Evolutionary conservation across 2,113 vertebrate species (phyloP).

Genomic region (Cichladusa arquata): DNA sequence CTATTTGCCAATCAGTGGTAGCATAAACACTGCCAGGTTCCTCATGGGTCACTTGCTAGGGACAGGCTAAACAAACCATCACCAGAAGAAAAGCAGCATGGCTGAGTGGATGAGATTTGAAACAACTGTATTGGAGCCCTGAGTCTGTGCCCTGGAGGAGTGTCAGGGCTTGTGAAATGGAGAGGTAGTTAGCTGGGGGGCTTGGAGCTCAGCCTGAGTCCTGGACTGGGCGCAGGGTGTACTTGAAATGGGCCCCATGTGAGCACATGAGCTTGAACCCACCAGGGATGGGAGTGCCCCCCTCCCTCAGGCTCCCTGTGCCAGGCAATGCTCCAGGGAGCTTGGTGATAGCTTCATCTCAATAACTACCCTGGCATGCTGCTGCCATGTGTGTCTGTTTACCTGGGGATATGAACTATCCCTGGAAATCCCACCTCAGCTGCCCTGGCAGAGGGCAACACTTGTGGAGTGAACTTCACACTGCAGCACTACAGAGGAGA

Average conservation of each 20-base stretch:
- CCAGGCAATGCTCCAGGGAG: not conserved
- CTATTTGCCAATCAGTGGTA: constrained; percentile 4
- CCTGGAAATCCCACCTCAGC: not conserved
- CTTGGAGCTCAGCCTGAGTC: not conserved
- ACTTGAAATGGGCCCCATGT: rapidly evolving
- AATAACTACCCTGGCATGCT: not conserved
- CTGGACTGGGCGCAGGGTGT: rapidly evolving
- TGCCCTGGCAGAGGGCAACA: not conserved
- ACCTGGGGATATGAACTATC: not conserved
- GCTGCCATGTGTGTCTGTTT: rapidly evolving
- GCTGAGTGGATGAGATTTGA: constrained; percentile 3
- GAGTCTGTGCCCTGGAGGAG: constrained; percentile 10
- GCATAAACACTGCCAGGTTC: constrained; percentile 34
- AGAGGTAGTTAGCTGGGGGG: not conserved
- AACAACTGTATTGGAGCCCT: not conserved
- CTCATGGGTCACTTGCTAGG: constrained; percentile 54
- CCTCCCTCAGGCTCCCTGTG: not conserved
- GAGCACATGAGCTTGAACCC: not conserved
- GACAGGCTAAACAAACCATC: constrained; percentile 56
- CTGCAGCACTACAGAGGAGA: not conserved
- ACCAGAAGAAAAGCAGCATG: constrained; percentile 34
- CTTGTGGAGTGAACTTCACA: not conserved
- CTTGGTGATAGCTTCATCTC: not conserved
- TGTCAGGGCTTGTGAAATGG: not conserved
- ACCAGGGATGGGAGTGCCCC: not conserved